A percentile compares a stretch with the other conserved stretches of the same genome.
Conservation (phyloP, 2,888 invertebrate species). For the Lochmaea crataegi region DNA sequence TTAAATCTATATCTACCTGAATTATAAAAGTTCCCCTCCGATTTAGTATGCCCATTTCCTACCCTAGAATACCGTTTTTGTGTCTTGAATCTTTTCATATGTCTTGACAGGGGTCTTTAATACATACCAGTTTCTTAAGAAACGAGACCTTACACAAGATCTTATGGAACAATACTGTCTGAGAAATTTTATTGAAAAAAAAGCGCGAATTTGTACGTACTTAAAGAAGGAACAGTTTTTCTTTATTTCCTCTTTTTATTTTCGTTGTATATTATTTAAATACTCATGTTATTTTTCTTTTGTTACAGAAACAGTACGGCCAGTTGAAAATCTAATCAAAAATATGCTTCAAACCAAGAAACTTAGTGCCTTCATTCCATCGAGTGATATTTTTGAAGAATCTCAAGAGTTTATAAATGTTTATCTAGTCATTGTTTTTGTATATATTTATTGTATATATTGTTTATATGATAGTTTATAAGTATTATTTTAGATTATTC, state of each 20-base stretch:
- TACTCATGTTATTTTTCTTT: slow-evolving; percentile 48
- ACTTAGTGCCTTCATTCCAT: slow-evolving; percentile 63
- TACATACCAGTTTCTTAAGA: slow-evolving; percentile 51
- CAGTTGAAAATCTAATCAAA: slow-evolving; percentile 52
- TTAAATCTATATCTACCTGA: slow-evolving; percentile 53
- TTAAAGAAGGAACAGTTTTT: slow-evolving; percentile 13
- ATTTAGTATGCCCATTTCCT: slow-evolving; percentile 50
- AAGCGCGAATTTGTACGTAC: slow-evolving; percentile 37
- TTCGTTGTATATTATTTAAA: slow-evolving; percentile 33
- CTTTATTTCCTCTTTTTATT: slow-evolving; percentile 18
- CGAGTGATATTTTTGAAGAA: slow-evolving; percentile 59
- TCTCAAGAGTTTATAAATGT: slow-evolving; percentile 59
- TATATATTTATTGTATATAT: slow-evolving; percentile 57
- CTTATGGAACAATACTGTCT: slow-evolving; percentile 57
- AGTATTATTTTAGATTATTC: slow-evolving; percentile 33
- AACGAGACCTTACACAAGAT: slow-evolving; percentile 48
- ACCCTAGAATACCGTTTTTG: slow-evolving; percentile 55
- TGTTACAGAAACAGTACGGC: slow-evolving; percentile 55
- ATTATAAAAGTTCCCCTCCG: slow-evolving; percentile 48
- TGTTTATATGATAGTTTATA: slow-evolving; percentile 54
- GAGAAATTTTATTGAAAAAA: slow-evolving; percentile 53
- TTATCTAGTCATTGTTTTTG: slow-evolving; percentile 62
- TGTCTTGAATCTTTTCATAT: slow-evolving; percentile 52
- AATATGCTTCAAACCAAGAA: slow-evolving; percentile 46
- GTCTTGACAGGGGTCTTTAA: slow-evolving; percentile 52